Evolutionary conservation across 2,797 vertebrate genomes (phyloP), one percentile per base, ranked within the genome.

Genomic region (Scomberomorus guttatus): DNA sequence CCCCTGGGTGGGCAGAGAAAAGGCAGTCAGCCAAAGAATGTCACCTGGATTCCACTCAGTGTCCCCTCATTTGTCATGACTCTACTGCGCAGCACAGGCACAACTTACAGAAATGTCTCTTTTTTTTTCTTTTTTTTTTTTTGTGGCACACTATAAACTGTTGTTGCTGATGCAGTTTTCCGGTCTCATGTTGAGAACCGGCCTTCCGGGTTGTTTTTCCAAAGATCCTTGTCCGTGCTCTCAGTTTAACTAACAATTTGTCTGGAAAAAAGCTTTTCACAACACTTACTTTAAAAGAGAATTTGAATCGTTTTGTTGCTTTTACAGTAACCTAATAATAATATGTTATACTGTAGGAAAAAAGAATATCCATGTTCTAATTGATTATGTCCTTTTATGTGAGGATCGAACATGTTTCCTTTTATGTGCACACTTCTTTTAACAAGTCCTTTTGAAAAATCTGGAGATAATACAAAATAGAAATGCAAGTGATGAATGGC

Each of bases 11-110:
- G 78, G 86, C 89, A 88, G 79, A 77, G 81, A 91, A 92, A 90
- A 89, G 91, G 90, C 93, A 94, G 91, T 83, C 87, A 93, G 86
- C 75, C 87, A 82, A 69, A 88, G 80, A 87, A 86, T 87, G 89
- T 93, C 90, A 89, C 92, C 88, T 89, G 86, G 87, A 92, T 91
- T 87, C 85, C 72, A 62, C 27, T 87, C 81, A 61, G 10, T 84
- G 88, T 90, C 83, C 83, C 74, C 86, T 90, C 89, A 84, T 94
- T 92, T 93, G 89, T 94, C 88, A 90, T 37, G 75, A 87, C 55
- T 83, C 61, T 51, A 72, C 76, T 56, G 75, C 80, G 67, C 42
- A 66, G 86, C 48, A 54, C 62, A 75, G 63, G 13, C 57, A 79
- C 69, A 76, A 75, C 62, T 80, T 79, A 87, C 70, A 82, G 63